Evolutionary conservation across 2,113 vertebrate species (phyloP), one percentile per base, ranked within the genome.

Genomic region (Phyllopteryx taeniolatus): DNA sequence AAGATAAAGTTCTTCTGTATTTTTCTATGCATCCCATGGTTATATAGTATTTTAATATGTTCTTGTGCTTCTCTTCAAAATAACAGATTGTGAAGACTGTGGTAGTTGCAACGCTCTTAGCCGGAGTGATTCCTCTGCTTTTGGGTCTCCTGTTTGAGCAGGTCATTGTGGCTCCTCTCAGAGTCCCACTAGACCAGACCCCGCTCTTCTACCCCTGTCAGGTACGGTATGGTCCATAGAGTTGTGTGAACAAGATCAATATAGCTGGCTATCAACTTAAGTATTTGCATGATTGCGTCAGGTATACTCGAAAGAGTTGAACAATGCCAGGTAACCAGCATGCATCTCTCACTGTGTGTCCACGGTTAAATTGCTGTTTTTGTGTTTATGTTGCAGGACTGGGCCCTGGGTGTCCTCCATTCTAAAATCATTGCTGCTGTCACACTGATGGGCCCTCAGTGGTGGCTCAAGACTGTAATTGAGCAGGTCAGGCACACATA

Each of bases 371-470:
- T 17, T 49, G 3, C 6, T 49, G 47, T 27, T 27, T 27, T 49
- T 49, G 8, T 44, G 8, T 19, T 42, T 39, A 39, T 39, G 60
- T 35, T 70, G 9, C 73, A 99, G 96, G 96, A 99, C 85, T 99
- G 98, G 98, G 98, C 97, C 80, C 95, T 99, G 74, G 98, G 98
- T 90, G 98, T 99, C 82, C 93, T 99, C 60, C 98, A 99, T 89
- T 97, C 98, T 90, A 99, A 99, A 94, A 99, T 99, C 83, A 99
- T 99, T 72, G 97, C 98, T 81, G 98, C 98, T 77, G 98, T 99
- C 86, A 99, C 98, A 14, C 85, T 99, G 71, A 99, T 99, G 98
- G 98, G 98, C 43, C 98, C 98, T 75, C 98, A 99, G 91, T 99
- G 97, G 98, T 99, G 98, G 98, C 84, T 99, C 82, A 99, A 99